A percentile compares a stretch with the other conserved stretches of the same genome.
phyloP scores from a whole-genome alignment of 2,113 vertebrate species.

The Oxyruncus cristatus region DNA sequence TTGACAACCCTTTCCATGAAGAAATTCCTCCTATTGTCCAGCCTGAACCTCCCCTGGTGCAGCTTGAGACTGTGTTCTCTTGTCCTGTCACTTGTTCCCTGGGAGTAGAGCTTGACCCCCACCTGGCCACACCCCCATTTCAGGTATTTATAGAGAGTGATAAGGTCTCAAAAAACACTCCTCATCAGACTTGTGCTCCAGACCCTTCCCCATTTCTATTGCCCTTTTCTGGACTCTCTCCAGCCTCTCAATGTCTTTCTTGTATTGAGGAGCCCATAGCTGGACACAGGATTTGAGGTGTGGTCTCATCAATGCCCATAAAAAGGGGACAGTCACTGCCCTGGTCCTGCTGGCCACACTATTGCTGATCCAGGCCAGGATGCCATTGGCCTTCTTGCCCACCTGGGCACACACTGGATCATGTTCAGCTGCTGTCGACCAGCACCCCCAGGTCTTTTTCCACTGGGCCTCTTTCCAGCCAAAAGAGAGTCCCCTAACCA shows the following conservation, averaged over 20 bases:
- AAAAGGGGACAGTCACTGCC: background rate
- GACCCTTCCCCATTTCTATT: background rate
- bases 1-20: background rate
- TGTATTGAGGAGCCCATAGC: background rate
- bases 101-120: background rate
- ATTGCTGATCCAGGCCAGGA: rapidly evolving
- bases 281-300: background rate
- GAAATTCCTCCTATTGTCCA: background rate
- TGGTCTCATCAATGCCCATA: background rate
- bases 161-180: background rate
- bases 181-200: background rate
- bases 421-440: background rate
- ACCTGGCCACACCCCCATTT: background rate
- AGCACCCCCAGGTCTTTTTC: background rate
- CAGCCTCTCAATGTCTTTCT: background rate
- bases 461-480: background rate
- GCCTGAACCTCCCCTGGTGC: background rate
- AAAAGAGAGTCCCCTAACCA: background rate
- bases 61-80: background rate
- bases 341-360: background rate
- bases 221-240: background rate
- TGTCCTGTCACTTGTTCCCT: background rate
- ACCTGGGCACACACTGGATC: background rate
- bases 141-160: background rate
- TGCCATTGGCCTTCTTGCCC: background rate